Evolutionary conservation across 1,140 invertebrate species (phyloP), one percentile per base, ranked within the genome.

Genomic region (Nephotettix cincticeps): DNA sequence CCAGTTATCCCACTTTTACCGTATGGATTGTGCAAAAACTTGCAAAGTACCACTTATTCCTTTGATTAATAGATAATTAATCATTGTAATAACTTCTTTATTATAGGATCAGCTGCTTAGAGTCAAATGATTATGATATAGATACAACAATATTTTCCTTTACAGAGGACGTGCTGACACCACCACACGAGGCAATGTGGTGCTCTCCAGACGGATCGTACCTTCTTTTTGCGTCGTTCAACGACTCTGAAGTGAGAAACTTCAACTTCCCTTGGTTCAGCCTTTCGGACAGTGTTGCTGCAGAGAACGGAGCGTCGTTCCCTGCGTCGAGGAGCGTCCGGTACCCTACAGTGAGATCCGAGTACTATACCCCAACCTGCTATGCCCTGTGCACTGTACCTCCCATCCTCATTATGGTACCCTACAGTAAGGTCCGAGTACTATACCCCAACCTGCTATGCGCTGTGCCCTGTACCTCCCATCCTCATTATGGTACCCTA

Each of bases 151-250:
- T 14, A 6, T 36, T 36, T 36, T 6, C 14, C 32, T 36, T 82
- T 82, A 40, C 84, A 91, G 91, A 94, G 81, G 91, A 93, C 80
- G 88, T 94, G 72, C 83, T 92, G 74, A 87, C 89, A 68, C 84
- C 67, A 9, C 61, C 84, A 63, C 85, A 90, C 13, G 88, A 91
- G 78, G 94, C 93, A 0, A 81, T 93, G 56, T 97, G 95, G 94
- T 89, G 92, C 64, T 95, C 93, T 43, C 82, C 84, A 0, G 90
- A 93, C 78, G 94, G 93, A 25, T 86, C 87, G 1, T 88, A 90
- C 75, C 84, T 98, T 23, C 84, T 95, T 76, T 97, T 90, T 81
- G 93, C 91, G 0, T 86, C 89, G 29, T 97, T 96, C 83, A 94
- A 98, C 82, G 95, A 97, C 80, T 89, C 88, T 9, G 84, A 86